Conservation (phyloP, 1,140 invertebrate genomes). For the Diachasmimorpha longicaudata region DNA sequence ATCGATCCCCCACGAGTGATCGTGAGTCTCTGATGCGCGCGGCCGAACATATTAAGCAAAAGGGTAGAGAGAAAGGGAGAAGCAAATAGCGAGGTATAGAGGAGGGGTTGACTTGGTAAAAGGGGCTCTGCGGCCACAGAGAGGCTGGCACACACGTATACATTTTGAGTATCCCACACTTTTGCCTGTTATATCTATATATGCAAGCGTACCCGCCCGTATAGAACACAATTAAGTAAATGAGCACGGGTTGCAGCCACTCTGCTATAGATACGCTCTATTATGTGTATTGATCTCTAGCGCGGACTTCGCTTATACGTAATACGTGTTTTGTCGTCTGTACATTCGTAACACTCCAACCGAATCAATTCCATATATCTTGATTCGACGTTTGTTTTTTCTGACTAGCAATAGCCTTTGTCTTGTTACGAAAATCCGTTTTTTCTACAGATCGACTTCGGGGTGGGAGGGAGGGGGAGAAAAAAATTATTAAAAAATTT, state of each 20-base stretch:
- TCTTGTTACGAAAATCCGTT: neutral
- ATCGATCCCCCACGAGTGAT: neutral
- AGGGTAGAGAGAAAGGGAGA: neutral
- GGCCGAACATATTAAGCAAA: neutral
- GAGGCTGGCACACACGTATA: conserved; percentile 31
- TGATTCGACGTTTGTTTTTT: neutral
- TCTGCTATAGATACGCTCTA: conserved; percentile 60
- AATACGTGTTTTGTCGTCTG: conserved; percentile 60
- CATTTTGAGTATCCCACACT: conserved; percentile 5
- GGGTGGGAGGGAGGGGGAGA: too few species aligned
- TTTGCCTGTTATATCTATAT: conserved; percentile 7
- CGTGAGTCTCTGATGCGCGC: neutral
- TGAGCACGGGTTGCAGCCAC: conserved; percentile 58
- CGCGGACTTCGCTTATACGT: conserved; percentile 56
- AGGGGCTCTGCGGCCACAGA: conserved; percentile 8
- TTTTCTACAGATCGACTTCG: too few species aligned
- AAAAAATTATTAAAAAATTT: neutral
- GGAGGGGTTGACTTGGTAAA: neutral
- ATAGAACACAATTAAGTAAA: conserved; percentile 65
- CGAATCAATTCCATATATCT: conserved; percentile 1
- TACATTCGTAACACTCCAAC: conserved; percentile 43
- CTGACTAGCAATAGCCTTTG: neutral
- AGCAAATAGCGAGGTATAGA: neutral
- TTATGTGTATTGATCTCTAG: conserved; percentile 63
- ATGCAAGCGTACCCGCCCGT: conserved; percentile 38